Conservation (phyloP, 2,888 invertebrate genomes). For the Leptinotarsa juncta region DNA sequence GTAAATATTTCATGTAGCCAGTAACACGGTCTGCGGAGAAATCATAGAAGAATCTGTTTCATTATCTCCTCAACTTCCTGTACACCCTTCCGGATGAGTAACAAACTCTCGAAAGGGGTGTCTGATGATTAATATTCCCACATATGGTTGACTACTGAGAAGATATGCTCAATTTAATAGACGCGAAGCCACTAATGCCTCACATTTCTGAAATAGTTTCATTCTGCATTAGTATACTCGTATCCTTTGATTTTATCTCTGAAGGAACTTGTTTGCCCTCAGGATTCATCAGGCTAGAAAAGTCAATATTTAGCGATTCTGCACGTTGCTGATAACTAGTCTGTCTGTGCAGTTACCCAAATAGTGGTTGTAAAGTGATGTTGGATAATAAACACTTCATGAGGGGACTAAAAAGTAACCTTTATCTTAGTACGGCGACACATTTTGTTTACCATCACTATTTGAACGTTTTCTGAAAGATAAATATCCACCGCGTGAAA, state of each 20-base stretch:
- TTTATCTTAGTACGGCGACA: constrained; percentile 27
- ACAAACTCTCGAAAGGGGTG: constrained; percentile 18
- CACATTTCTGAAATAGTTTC: background rate
- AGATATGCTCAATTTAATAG: constrained; percentile 4
- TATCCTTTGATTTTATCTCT: background rate
- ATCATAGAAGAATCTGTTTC: constrained; percentile 7
- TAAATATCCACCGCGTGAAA: constrained; percentile 18
- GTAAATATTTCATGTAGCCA: background rate
- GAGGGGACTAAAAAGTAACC: constrained; percentile 21
- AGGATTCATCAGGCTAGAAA: constrained; percentile 15
- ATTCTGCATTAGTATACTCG: background rate
- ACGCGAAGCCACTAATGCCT: constrained; percentile 4
- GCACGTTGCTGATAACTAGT: constrained; percentile 21
- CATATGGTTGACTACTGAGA: constrained; percentile 21
- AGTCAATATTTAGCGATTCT: constrained; percentile 20
- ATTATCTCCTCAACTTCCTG: constrained; percentile 13
- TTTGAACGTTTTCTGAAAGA: constrained; percentile 22
- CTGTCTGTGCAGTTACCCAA: constrained; percentile 20
- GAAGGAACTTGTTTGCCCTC: constrained; percentile 12
- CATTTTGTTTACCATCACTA: constrained; percentile 25
- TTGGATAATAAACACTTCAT: background rate
- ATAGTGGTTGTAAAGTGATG: constrained; percentile 9
- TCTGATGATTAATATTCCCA: constrained; percentile 23
- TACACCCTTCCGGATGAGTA: constrained; percentile 4
- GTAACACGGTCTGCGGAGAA: background rate